These are phyloP conservation scores for Lutra lutra DNA, from an alignment of 2,797 vertebrate species.

Conservation along the genomic window DNA sequence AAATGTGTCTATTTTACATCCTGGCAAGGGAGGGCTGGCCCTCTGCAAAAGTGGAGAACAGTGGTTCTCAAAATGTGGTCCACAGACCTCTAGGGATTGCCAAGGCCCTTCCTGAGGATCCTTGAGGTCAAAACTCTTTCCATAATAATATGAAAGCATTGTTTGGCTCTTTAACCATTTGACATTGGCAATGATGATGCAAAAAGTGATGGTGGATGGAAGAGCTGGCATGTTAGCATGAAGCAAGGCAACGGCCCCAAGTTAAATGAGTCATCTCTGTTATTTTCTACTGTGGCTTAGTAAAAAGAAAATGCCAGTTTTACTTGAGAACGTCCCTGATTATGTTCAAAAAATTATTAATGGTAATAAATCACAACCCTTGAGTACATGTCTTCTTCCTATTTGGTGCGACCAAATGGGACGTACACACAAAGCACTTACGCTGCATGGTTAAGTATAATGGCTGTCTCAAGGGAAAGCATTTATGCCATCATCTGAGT, in stretches of 20 bases:
- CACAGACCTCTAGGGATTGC: neutral
- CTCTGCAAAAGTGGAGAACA: conserved; percentile 52
- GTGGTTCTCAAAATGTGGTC: conserved; percentile 41
- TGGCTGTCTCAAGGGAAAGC: neutral
- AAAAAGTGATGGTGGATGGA: conserved; percentile 2
- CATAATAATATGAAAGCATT: conserved; percentile 5
- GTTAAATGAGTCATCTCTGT: neutral
- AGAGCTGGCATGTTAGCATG: neutral
- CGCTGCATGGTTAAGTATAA: neutral
- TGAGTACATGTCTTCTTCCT: neutral
- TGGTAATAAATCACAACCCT: conserved; percentile 5
- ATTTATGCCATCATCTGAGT: conserved; percentile 6
- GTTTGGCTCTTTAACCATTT: conserved; percentile 29
- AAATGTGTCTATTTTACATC: conserved; percentile 45
- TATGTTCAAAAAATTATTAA: neutral
- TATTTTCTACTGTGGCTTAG: neutral
- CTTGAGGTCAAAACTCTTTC: conserved; percentile 8
- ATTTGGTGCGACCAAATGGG: neutral
- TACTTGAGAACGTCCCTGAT: conserved; percentile 8
- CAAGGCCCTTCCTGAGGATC: neutral
- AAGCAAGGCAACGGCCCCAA: conserved; percentile 5
- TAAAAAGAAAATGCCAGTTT: conserved; percentile 22
- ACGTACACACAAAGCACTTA: neutral
- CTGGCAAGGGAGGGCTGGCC: neutral
- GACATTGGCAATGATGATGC: neutral